Conservation (phyloP, 2,888 invertebrate species). For the Slavum lentiscoides region DNA sequence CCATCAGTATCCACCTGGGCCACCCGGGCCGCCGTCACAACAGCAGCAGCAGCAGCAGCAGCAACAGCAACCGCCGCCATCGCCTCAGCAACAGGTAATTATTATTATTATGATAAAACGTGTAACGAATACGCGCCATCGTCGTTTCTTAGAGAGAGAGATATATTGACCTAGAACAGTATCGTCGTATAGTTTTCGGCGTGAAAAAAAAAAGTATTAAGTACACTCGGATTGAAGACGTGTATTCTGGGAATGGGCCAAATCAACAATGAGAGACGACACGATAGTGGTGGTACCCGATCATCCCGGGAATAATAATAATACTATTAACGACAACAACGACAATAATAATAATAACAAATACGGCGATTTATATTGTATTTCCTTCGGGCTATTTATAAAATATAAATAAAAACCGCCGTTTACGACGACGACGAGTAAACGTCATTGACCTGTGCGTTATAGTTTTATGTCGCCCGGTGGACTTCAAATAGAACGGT, state of each 20-base stretch:
- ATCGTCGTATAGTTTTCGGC: constrained; percentile 1
- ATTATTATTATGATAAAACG: constrained; percentile 19
- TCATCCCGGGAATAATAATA: constrained; percentile 16
- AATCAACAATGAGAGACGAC: constrained; percentile 10
- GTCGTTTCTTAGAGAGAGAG: too few relatives aligned
- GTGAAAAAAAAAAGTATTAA: constrained; percentile 10
- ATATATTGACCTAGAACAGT: constrained; percentile 39
- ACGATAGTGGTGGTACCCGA: not conserved
- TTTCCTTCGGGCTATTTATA: constrained; percentile 40
- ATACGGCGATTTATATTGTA: constrained; percentile 24
- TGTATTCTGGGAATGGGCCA: constrained; percentile 43
- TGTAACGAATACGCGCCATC: constrained; percentile 5
- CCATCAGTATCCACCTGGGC: constrained; percentile 50
- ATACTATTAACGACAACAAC: not conserved
- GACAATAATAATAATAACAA: not conserved
- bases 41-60: constrained; percentile 53
- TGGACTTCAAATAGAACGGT: constrained; percentile 48
- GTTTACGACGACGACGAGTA: constrained; percentile 29
- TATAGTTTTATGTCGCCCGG: constrained; percentile 52
- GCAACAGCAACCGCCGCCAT: constrained; percentile 26
- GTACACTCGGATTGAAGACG: constrained; percentile 15
- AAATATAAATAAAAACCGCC: constrained; percentile 43
- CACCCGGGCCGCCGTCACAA: constrained; percentile 44
- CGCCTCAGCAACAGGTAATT: constrained; percentile 53
- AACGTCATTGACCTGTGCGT: constrained; percentile 53